Conservation (phyloP, 2,113 vertebrate genomes). For the Aldabrachelys gigantea region DNA sequence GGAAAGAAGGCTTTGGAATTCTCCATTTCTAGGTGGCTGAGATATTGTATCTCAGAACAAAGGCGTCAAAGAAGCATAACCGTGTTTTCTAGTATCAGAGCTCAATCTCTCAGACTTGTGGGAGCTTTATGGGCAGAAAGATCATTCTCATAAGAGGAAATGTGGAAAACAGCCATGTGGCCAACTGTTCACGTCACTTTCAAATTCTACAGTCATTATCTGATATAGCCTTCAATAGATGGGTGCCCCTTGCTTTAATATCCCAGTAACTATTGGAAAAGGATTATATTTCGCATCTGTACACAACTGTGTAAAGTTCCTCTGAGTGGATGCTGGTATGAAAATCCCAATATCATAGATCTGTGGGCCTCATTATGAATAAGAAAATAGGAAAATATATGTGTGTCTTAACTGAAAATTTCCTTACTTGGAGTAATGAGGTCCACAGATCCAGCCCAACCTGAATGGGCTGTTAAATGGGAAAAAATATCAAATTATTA, state of each 20-base stretch:
- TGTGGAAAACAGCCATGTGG: background rate
- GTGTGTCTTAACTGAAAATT: background rate
- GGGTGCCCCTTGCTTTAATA: background rate
- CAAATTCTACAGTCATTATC: background rate
- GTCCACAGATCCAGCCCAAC: too few species aligned
- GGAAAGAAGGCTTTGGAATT: background rate
- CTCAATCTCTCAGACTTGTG: background rate
- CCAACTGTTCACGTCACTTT: background rate
- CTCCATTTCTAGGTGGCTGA: background rate
- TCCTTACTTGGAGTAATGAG: too few species aligned
- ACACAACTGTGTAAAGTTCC: background rate
- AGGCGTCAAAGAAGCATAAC: background rate
- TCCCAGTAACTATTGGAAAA: background rate
- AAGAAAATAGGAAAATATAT: background rate
- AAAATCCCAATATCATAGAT: background rate
- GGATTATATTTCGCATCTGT: background rate
- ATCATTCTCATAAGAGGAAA: background rate
- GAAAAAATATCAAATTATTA: too few species aligned
- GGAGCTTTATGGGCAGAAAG: background rate
- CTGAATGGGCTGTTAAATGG: too few species aligned
- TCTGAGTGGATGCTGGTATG: background rate
- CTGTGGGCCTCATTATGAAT: background rate
- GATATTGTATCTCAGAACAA: background rate
- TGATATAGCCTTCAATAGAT: background rate
- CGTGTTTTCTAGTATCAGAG: background rate